These are phyloP conservation scores for Asarcornis scutulata DNA, from an alignment of 2,113 vertebrate species.

Conservation along the genomic window DNA sequence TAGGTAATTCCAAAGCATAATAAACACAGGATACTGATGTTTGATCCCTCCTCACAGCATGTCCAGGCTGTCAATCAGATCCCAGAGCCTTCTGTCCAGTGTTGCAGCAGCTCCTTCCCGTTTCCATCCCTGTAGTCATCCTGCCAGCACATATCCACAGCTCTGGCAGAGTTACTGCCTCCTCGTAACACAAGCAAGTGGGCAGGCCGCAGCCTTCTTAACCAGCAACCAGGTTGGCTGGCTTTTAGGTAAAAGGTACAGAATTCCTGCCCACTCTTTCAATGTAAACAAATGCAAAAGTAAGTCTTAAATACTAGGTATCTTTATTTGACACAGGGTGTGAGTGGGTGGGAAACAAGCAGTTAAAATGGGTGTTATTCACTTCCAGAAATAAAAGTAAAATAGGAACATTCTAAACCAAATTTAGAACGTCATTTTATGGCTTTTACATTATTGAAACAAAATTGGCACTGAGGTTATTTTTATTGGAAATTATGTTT, in stretches of 20 bases:
- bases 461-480: neutral
- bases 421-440: neutral
- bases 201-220: neutral
- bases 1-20: neutral
- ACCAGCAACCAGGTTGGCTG: neutral
- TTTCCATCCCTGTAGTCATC: neutral
- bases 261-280: neutral
- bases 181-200: neutral
- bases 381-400: neutral
- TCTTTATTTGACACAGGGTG: rapidly evolving
- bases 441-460: neutral
- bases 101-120: neutral
- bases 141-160: neutral
- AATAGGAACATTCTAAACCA: neutral
- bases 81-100: rapidly evolving
- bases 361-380: neutral
- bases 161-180: neutral
- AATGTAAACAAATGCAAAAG: neutral
- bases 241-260: neutral
- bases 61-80: neutral
- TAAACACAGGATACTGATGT: neutral
- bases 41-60: neutral
- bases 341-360: neutral
- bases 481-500: neutral
- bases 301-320: neutral